Evolutionary conservation across 1,140 invertebrate genomes (phyloP), one percentile per base, ranked within the genome.

Genomic region (Dinoponera quadriceps): DNA sequence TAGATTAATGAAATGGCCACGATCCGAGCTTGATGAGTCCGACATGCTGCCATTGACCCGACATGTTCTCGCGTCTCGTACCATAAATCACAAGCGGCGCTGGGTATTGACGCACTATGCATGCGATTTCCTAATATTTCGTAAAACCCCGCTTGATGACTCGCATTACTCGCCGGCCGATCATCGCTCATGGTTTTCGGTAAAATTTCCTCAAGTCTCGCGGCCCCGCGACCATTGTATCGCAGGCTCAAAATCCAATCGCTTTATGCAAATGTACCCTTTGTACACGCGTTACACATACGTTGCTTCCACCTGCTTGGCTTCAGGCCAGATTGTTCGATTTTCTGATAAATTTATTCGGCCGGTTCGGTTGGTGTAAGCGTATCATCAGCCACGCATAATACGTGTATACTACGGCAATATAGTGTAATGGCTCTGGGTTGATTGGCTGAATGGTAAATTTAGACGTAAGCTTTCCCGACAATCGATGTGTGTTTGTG

Each of bases 1-100:
- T 80, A 71, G 65, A 80, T 80, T 80, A 80, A 80, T 80, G 75
- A 80, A 80, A 80, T 80, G 75, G 75, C 51, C 75, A 78, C 75
- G 75, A 80, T 71, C 54, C 75, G 75, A 59, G 65, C 65, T 80
- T 71, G 75, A 80, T 80, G 75, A 80, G 65, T 71, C 75, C 75
- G 75, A 80, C 75, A 80, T 80, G 75, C 75, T 71, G 65, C 75
- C 75, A 80, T 80, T 80, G 75, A 80, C 54, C 75, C 75, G 51
- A 71, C 75, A 80, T 80, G 75, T 80, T 69, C 75, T 80, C 75
- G 75, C 75, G 65, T 71, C 69, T 80, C 65, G 75, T 80, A 51
- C 65, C 75, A 80, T 80, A 80, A 80, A 80, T 80, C 75, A 80
- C 65, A 71, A 69, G 54, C 22, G 63, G 68, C 51, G 65, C 20